Percentiles rank a stretch among this genome's conserved stretches.
These are phyloP conservation scores for Sinocyclocheilus grahami DNA, from an alignment of 2,113 vertebrate species.

Conservation along the genomic window DNA sequence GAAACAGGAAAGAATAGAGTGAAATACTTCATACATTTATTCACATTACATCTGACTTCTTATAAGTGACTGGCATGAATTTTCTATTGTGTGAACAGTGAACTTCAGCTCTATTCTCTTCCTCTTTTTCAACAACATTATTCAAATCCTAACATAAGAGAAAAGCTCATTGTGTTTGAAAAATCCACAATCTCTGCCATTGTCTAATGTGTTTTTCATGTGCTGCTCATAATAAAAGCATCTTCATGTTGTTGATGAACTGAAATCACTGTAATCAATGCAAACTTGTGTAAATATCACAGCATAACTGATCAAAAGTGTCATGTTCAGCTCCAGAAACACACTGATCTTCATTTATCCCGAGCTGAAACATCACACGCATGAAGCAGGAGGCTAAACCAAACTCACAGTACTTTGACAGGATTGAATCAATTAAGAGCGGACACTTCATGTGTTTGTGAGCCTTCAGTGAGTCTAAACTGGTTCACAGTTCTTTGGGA, in stretches of 20 bases:
- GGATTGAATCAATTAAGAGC: background rate
- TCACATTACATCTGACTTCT: background rate
- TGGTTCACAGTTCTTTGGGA: background rate
- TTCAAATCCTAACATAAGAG: background rate
- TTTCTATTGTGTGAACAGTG: background rate
- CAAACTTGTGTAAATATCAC: background rate
- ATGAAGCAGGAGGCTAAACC: no score
- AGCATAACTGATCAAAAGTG: background rate
- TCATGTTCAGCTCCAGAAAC: background rate
- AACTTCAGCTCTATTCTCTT: background rate
- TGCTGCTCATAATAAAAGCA: background rate
- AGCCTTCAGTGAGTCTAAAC: background rate
- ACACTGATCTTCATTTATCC: no score
- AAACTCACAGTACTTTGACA: background rate
- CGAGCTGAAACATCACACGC: no score
- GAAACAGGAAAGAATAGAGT: constrained; percentile 52
- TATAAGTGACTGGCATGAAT: background rate
- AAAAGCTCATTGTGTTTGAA: background rate
- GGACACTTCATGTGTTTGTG: background rate
- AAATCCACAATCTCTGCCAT: background rate
- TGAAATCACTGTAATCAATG: background rate
- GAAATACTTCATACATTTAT: background rate
- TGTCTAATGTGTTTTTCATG: background rate
- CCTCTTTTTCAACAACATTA: background rate
- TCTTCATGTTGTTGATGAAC: background rate